Base-by-base conservation (phyloP, 2,797 vertebrate species). In the Nannoperca australis region DNA sequence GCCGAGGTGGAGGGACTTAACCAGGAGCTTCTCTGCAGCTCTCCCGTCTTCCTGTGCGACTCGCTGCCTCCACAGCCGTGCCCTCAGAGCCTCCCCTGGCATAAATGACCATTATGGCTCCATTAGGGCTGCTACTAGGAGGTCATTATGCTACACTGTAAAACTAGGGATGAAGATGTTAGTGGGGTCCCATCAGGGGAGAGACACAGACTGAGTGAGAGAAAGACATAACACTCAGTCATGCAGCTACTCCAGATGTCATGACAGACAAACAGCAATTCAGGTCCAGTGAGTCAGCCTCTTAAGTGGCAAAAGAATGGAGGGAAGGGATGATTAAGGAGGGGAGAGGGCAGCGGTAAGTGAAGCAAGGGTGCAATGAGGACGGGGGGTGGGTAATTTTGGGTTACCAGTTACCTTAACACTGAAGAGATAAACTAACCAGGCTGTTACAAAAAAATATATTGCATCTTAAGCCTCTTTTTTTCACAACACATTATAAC, bases 81-180 rank as follows among this genome's bases (percentile, higher is more conserved):
- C 91, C 90, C 90, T 91, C 79, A 49, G 89, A 89, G 91, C 89
- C 92, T 93, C 89, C 90, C 90, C 81, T 85, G 85, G 89, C 89
- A 93, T 93, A 93, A 93, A 93, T 88, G 91, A 91, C 93, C 92
- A 93, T 94, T 95, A 95, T 91, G 92, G 90, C 89, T 93, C 94
- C 94, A 94, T 95, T 94, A 95, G 90, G 88, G 86, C 88, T 78
- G 79, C 89, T 93, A 78, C 88, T 76, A 90, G 89, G 87, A 89
- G 93, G 91, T 94, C 89, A 89, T 92, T 93, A 94, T 92, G 91
- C 90, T 84, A 76, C 84, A 83, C 87, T 86, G 85, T 83, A 92
- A 94, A 92, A 85, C 32, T 85, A 91, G 82, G 84, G 86, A 93
- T 92, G 91, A 89, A 94, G 89, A 92, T 86, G 93, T 91, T 91